Base-by-base conservation (phyloP, 2,113 vertebrate genomes). In the Chunga burmeisteri region DNA sequence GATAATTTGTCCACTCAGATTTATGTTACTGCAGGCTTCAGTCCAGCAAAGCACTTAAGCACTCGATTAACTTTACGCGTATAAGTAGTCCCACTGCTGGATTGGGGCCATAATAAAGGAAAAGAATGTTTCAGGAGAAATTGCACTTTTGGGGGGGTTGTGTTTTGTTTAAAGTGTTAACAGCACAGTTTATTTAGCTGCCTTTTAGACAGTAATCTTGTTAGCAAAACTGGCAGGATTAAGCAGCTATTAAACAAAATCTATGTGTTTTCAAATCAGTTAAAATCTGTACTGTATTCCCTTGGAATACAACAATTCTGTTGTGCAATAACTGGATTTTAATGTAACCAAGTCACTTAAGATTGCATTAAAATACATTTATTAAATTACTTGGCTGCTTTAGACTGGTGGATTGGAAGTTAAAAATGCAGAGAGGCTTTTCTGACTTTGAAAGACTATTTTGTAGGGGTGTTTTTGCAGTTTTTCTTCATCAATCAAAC, bases 401-500 rank as follows among this genome's bases (percentile, higher is more conserved):
- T 94, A 83, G 70, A 84, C 58, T 47, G 32, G 49, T 89, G 75
- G 71, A 79, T 63, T 90, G 90, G 93, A 97, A 96, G 61, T 10
- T 79, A 34, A 94, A 68, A 83, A 88, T 22, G 23, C 81, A 93
- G 66, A 97, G 95, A 94, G 97, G 95, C 96, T 97, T 96, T 96
- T 98, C 97, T 98, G 97, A 97, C 88, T 96, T 97, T 98, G 97
- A 98, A 98, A 98, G 97, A 97, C 94, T 98, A 95, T 97, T 98
- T 98, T 93, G 95, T 96, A 98, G 97, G 95, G 93, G 97, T 98
- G 97, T 98, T 98, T 98, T 98, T 97, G 98, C 96, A 97, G 95
- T 98, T 98, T 99, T 98, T 98, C 98, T 98, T 98, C 98, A 98
- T 99, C 98, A 98, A 98, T 99, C 98, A 99, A 97, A 94, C 81